Percentiles rank a stretch among this genome's conserved stretches.
Evolutionary conservation across 2,797 vertebrate genomes (phyloP).

Genomic region (Picus viridis): DNA sequence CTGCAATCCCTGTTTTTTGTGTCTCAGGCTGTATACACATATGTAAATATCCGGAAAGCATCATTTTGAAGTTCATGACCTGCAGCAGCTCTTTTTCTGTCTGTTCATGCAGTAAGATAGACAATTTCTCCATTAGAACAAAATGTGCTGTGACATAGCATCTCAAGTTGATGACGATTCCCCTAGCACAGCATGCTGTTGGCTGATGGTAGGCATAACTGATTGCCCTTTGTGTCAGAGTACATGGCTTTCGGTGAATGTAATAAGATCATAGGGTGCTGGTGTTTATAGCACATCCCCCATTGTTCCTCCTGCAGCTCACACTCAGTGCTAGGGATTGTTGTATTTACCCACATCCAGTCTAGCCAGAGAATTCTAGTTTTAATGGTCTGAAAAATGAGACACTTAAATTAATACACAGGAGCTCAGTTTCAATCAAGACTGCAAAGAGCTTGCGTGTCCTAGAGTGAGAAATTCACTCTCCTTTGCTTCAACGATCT

Average conservation of each 20-base stretch:
- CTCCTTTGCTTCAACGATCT: neutral
- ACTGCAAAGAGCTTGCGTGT: neutral
- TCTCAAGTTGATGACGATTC: neutral
- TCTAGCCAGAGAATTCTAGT: neutral
- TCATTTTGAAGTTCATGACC: neutral
- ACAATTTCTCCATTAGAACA: neutral
- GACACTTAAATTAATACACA: neutral
- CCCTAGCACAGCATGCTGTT: neutral
- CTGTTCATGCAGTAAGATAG: neutral
- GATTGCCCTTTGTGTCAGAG: neutral
- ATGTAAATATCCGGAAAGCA: neutral
- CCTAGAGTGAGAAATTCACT: neutral
- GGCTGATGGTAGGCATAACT: accelerated
- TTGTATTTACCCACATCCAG: neutral
- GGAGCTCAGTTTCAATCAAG: neutral
- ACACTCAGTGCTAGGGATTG: neutral
- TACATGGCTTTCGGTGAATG: neutral
- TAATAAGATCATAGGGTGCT: accelerated
- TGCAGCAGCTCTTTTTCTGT: neutral
- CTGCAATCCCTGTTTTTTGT: neutral
- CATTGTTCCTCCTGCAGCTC: neutral
- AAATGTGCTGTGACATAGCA: neutral
- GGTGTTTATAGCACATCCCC: neutral
- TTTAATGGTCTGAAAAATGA: neutral
- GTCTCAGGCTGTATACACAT: neutral